Evolutionary conservation across 2,888 invertebrate genomes (phyloP), one percentile per base, ranked within the genome.

Genomic region (Xestoiulus laeticollis): DNA sequence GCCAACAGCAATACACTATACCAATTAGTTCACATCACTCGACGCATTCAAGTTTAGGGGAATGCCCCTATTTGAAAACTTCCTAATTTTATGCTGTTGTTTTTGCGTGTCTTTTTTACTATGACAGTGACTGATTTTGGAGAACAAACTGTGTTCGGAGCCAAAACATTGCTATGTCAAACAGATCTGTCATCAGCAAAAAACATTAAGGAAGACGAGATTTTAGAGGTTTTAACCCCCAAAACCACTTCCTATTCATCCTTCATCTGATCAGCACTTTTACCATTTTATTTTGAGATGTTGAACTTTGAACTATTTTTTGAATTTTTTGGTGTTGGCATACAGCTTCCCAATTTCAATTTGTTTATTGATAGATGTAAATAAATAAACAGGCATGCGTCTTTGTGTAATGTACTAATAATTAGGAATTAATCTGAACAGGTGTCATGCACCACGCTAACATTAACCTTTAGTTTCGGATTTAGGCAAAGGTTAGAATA

Each of bases 21-120:
- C 68, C 68, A 68, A 68, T 68, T 68, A 68, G 68, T 68, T 26
- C 10, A 26, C 26, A 68, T 68, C 68, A 68, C 68, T 68, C 68
- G 10, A 26, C 68, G 68, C 68, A 26, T 26, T 10, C 22, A 26
- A n/a, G 22, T 68, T 10, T 26, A 26, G 68, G 68, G 5, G 68
- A 68, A 68, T 68, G 68, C 68, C 68, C 68, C 68, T 68, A 68
- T n/a, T n/a, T 68, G n/a, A 3, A 59, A n/a, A 19, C 59, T 59
- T 59, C 59, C 59, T 59, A 59, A 59, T 59, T 59, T n/a, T 8
- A n/a, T 6, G 53, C 2, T 0, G 59, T 59, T 59, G 59, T 26
- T 68, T 26, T 68, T 68, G 68, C 68, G 22, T 68, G 22, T 0
- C 68, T 68, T 68, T 59, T 68, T 26, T n/a, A 10, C 68, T 1